Evolutionary conservation across 2,113 vertebrate species (phyloP), one percentile per base, ranked within the genome.

Genomic region (Phylloscopus trochilus): DNA sequence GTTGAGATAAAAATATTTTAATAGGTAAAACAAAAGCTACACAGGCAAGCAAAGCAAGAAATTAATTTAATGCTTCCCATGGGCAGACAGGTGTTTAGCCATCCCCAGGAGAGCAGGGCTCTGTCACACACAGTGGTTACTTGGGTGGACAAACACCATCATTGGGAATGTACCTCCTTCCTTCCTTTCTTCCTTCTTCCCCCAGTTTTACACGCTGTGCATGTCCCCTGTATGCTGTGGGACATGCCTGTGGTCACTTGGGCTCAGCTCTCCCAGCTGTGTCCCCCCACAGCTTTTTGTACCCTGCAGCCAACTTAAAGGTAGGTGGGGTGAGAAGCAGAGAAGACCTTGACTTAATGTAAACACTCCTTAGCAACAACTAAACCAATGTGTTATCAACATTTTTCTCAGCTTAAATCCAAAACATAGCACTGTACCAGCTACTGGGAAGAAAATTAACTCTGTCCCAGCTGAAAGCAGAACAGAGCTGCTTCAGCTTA

Each of bases 51-150:
- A 80, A 56, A 62, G 24, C 8, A 56, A 56, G 31, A 47, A n/a
- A 44, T 75, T 62, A 14, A 37, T 74, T 41, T 27, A 33, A 46
- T 44, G 13, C 47, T 26, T 81, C 16, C 19, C 5, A 5, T 26
- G 28, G 41, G 30, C 53, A 37, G 22, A 30, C 30, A 20, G 47
- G n/a, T 55, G 22, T 60, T 62, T 46, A 44, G 31, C 27, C 22
- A 49, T 74, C 35, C 15, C n/a, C 47, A 33, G 75, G 47, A 62
- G 20, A 37, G 53, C 41, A 53, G 39, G 26, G 33, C 26, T 80
- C 8, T 10, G 2, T 47, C 52, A 14, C 21, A 6, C 15, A 2
- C 6, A 6, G 0, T 0, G 2, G 15, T 56, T 56, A 26, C 35
- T 44, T n/a, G 58, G 44, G 51, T 64, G 53, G 44, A 53, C 33